phyloP scores from a whole-genome alignment of 2,113 vertebrate genomes.

The Trochalopteron elliotii region DNA sequence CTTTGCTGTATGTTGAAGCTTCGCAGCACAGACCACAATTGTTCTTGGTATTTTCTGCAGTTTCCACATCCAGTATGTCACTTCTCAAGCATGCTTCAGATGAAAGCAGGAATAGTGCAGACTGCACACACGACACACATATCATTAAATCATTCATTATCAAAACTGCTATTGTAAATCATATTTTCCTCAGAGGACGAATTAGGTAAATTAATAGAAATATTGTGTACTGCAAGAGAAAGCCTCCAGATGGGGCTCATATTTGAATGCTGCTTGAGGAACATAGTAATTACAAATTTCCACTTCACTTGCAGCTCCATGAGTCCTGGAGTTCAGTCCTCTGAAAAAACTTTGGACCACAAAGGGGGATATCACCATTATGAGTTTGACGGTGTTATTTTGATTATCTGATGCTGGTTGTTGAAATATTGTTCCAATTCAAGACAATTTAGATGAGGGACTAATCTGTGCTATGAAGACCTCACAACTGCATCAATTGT shows the following conservation, averaged over 20 bases:
- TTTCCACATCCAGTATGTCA: neutral
- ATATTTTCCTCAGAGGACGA: neutral
- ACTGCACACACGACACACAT: accelerated
- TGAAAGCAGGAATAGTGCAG: neutral
- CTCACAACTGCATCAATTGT: neutral
- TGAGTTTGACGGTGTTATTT: neutral
- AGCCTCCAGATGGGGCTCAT: neutral
- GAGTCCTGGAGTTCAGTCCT: neutral
- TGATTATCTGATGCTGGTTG: neutral
- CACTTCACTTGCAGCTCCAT: neutral
- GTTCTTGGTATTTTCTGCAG: neutral
- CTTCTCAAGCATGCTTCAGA: neutral
- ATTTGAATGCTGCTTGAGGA: neutral
- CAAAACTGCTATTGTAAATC: neutral
- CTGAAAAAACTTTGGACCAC: neutral
- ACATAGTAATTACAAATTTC: neutral
- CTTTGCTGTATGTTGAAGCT: neutral
- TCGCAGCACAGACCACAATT: neutral
- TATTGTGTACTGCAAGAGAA: neutral
- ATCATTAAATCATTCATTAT: neutral
- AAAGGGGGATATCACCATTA: neutral
- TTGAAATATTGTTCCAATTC: neutral
- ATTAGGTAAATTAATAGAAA: neutral
- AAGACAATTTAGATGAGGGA: neutral
- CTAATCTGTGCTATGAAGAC: neutral